phyloP scores from a whole-genome alignment of 1,140 invertebrate species.

The Pteromalus puparum region DNA sequence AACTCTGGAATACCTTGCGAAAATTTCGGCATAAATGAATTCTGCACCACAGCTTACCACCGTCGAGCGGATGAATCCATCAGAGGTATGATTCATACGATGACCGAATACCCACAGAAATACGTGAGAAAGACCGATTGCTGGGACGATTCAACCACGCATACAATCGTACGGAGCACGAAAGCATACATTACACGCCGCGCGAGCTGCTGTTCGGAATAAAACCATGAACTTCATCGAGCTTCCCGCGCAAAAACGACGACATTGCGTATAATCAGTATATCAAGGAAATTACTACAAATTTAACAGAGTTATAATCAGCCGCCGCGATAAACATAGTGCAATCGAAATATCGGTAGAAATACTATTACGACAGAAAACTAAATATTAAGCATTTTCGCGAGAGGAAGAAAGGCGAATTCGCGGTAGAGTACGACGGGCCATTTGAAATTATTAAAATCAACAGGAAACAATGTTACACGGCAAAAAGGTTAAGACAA shows the following conservation, averaged over 20 bases:
- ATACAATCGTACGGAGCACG: neutral
- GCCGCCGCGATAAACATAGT: neutral
- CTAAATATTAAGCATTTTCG: neutral
- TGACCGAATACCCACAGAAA: neutral
- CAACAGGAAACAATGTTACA: no score
- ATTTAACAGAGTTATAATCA: neutral
- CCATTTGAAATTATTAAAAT: no score
- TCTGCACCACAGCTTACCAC: neutral
- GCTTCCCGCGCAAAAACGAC: neutral
- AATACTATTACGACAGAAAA: slow-evolving; percentile 13
- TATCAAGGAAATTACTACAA: neutral
- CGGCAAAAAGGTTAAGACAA: no score
- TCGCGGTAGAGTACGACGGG: no score
- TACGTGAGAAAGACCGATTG: neutral
- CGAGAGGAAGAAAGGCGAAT: no score
- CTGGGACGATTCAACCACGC: neutral
- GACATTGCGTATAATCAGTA: neutral
- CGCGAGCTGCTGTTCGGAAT: neutral
- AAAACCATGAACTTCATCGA: neutral
- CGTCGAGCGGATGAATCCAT: neutral
- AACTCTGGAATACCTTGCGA: neutral
- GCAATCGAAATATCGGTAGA: neutral
- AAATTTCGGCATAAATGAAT: neutral
- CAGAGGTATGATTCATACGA: neutral
- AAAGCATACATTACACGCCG: neutral